Base-by-base conservation (phyloP, 2,797 vertebrate genomes). In the Manis crassicaudata region DNA sequence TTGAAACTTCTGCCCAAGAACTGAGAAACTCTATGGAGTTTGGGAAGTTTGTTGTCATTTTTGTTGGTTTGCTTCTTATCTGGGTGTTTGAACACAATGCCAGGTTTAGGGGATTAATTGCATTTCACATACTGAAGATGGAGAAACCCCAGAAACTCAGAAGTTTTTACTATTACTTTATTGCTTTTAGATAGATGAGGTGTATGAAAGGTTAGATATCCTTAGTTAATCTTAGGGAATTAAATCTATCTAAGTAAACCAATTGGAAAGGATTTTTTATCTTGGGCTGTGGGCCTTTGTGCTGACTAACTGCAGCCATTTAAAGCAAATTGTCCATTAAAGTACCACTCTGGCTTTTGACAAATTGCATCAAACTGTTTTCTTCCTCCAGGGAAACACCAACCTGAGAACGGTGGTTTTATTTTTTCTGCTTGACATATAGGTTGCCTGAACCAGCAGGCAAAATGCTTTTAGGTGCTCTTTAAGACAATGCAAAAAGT, bases 301-400 rank as follows among this genome's bases (percentile, higher is more conserved):
- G 97, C 92, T 97, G 92, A 96, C 35, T 97, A 98, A 95, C 84
- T 92, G 92, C 52, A 97, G 85, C 88, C 91, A 88, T 98, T 98
- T 96, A 94, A 97, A 98, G 95, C 93, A 98, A 98, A 98, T 98
- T 97, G 97, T 97, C 97, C 90, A 94, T 98, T 97, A 97, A 98
- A 97, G 87, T 75, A 94, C 85, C 82, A 84, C 90, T 97, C 91
- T 85, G 72, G 90, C 91, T 96, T 98, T 97, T 98, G 98, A 98
- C 80, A 98, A 98, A 98, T 97, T 91, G 81, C 90, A 92, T 97
- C 87, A 96, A 98, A 97, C 91, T 75, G 87, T 97, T 98, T 98
- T 93, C 95, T 94, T 96, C 73, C 95, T 97, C 80, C 81, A 67
- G 97, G 97, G 96, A 97, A 95, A 92, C 82, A 80, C 79, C 95